Percentiles rank a stretch among this genome's conserved stretches.
These are phyloP conservation scores for Chaenogobius annularis DNA, from an alignment of 2,113 vertebrate species.

Conservation along the genomic window DNA sequence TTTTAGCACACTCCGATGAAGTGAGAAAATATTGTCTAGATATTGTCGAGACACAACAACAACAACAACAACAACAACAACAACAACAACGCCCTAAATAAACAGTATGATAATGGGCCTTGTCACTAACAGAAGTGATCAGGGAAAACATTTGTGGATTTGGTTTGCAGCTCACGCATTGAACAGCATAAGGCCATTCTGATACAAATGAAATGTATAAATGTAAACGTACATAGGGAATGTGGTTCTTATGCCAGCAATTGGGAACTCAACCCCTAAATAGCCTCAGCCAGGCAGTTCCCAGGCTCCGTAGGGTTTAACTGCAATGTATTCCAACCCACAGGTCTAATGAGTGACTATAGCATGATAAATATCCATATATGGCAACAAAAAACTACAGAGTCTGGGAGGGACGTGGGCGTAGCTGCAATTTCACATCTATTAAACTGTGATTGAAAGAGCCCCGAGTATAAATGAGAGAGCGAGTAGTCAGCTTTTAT, in stretches of 20 bases:
- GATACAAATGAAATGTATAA: background rate
- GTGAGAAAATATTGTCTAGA: no score
- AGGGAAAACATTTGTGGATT: no score
- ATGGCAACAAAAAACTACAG: constrained; percentile 27
- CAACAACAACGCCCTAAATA: no score
- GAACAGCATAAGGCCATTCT: no score
- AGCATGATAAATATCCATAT: constrained; percentile 36
- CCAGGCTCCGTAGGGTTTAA: constrained; percentile 26
- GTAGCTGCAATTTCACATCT: constrained; percentile 29
- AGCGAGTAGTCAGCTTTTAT: background rate
- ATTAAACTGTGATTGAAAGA: constrained; percentile 22
- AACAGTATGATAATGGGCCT: no score
- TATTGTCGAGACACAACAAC: no score
- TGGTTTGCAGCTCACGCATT: no score
- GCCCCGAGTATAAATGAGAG: constrained; percentile 7
- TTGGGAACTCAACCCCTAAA: constrained; percentile 48
- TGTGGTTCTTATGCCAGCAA: constrained; percentile 22
- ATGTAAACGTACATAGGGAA: background rate
- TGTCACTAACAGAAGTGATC: no score
- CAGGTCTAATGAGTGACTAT: constrained; percentile 51
- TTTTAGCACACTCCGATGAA: no score
- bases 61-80: no score
- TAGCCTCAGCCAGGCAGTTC: constrained; percentile 36
- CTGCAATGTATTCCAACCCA: constrained; percentile 31
- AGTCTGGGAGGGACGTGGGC: constrained; percentile 18